A percentile compares a stretch with the other conserved stretches of the same genome.
phyloP scores from a whole-genome alignment of 2,888 invertebrate genomes.

The Nemotelus nigrinus region DNA sequence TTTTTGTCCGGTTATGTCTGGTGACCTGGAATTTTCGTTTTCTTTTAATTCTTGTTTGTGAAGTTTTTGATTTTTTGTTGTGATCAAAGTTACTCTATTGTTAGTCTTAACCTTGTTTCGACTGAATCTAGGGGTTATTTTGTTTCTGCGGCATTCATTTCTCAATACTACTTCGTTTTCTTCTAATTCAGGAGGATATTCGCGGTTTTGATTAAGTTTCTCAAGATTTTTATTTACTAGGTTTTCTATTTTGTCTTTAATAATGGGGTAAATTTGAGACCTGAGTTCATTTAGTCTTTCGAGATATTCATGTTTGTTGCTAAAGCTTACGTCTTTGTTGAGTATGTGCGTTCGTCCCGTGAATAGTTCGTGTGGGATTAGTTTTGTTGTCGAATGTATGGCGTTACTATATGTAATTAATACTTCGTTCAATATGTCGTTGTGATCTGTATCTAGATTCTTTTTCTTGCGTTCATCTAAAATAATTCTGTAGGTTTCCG shows the following conservation, averaged over 20 bases:
- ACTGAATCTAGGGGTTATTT: conserved; percentile 15
- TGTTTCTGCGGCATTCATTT: conserved; percentile 22
- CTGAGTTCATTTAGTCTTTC: conserved; percentile 30
- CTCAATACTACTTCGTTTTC: background rate
- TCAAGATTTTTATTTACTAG: conserved; percentile 7
- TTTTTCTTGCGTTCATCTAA: conserved; percentile 42
- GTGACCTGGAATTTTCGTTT: conserved; percentile 26
- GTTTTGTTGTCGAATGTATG: conserved; percentile 26
- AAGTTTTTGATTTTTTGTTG: background rate
- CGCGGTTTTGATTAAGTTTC: conserved; percentile 11
- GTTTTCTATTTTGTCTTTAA: conserved; percentile 4
- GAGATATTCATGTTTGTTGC: conserved; percentile 34
- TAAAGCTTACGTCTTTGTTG: conserved; percentile 26
- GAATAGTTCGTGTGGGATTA: conserved; percentile 18
- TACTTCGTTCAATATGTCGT: conserved; percentile 27
- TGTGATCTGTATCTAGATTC: background rate
- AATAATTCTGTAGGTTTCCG: conserved; percentile 51
- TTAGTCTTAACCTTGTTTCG: conserved; percentile 9
- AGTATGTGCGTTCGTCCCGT: conserved; percentile 12
- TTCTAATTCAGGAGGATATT: too few relatives aligned
- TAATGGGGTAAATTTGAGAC: conserved; percentile 13
- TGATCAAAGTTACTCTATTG: conserved; percentile 2
- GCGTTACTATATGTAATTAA: conserved; percentile 27
- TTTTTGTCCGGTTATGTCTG: background rate
- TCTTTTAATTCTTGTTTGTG: conserved; percentile 32